Evolutionary conservation across 2,797 vertebrate genomes (phyloP).

Genomic region (Sebastes taczanowskii): DNA sequence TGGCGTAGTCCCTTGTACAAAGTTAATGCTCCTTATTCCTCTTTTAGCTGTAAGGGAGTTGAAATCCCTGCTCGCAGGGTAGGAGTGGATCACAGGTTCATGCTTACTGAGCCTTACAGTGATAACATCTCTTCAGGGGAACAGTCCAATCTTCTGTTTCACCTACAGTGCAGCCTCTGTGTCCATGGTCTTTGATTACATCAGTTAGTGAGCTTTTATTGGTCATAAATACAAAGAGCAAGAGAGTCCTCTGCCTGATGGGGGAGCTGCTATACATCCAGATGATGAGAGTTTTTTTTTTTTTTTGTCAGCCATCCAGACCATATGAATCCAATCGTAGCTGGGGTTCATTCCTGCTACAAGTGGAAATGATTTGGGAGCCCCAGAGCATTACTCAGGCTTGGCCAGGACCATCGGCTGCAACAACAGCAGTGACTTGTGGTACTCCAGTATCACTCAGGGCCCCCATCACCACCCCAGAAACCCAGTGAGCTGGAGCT

Average conservation of each 20-base stretch:
- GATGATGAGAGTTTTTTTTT: conserved; percentile 49
- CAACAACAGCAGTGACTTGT: conserved; percentile 53
- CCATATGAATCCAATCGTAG: conserved; percentile 69
- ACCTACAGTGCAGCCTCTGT: conserved; percentile 21
- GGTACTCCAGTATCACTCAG: conserved; percentile 46
- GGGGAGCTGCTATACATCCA: conserved; percentile 45
- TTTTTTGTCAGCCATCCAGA: conserved; percentile 52
- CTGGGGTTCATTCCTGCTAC: conserved; percentile 62
- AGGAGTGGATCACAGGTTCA: conserved; percentile 65
- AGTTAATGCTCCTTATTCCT: conserved; percentile 64
- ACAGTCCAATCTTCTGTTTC: conserved; percentile 56
- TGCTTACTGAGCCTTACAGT: conserved; percentile 51
- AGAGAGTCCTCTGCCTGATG: conserved; percentile 32
- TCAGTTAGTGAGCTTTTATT: conserved; percentile 50
- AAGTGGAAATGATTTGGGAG: conserved; percentile 76
- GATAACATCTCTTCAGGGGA: conserved; percentile 65
- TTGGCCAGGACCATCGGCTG: conserved; percentile 55
- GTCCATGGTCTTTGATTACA: conserved; percentile 45
- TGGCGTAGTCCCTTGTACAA: conserved; percentile 44
- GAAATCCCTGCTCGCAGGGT: conserved; percentile 46
- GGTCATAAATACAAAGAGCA: conserved; percentile 40
- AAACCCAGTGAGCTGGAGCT: conserved; percentile 38
- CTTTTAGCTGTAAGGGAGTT: conserved; percentile 60
- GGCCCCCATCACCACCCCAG: conserved; percentile 31
- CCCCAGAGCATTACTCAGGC: conserved; percentile 71